A percentile compares a stretch with the other conserved stretches of the same genome.
phyloP scores from a whole-genome alignment of 2,113 vertebrate species.

The Nanger granti region DNA sequence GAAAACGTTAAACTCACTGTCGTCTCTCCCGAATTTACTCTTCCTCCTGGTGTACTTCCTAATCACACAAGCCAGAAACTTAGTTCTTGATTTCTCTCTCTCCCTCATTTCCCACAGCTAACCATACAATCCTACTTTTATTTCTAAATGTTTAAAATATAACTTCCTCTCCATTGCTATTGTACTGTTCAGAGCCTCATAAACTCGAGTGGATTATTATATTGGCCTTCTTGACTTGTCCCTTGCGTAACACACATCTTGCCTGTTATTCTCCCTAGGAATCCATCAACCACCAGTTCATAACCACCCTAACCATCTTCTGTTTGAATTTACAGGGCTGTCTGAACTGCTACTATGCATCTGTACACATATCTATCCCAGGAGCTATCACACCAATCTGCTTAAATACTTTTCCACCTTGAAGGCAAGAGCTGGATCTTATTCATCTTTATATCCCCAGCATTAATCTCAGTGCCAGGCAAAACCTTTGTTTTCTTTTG shows the following conservation, averaged over 20 bases:
- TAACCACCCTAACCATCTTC: not conserved
- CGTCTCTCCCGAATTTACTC: not conserved
- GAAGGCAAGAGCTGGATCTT: not conserved
- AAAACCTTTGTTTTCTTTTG: not conserved
- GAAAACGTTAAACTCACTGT: not conserved
- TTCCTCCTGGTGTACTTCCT: not conserved
- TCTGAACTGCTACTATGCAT: not conserved
- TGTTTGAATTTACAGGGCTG: not conserved
- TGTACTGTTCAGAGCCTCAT: not conserved
- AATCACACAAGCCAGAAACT: not conserved
- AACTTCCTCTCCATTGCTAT: not conserved
- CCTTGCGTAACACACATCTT: not conserved
- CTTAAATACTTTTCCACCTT: not conserved
- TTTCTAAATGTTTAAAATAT: not conserved
- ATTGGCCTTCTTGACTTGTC: not conserved
- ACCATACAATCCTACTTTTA: not conserved
- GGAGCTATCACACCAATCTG: not conserved
- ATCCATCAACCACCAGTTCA: not conserved
- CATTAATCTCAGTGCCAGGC: not conserved
- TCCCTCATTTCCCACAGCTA: not conserved
- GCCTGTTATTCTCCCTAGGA: not conserved
- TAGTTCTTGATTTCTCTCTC: not conserved
- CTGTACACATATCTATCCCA: not conserved
- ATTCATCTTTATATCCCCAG: not conserved
- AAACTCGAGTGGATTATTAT: not conserved